A percentile compares a stretch with the other conserved stretches of the same genome.
Evolutionary conservation across 37 sponge, comb jelly and placozoan species (phyloP).

Genomic region (Aphrocallistes beatrix): DNA sequence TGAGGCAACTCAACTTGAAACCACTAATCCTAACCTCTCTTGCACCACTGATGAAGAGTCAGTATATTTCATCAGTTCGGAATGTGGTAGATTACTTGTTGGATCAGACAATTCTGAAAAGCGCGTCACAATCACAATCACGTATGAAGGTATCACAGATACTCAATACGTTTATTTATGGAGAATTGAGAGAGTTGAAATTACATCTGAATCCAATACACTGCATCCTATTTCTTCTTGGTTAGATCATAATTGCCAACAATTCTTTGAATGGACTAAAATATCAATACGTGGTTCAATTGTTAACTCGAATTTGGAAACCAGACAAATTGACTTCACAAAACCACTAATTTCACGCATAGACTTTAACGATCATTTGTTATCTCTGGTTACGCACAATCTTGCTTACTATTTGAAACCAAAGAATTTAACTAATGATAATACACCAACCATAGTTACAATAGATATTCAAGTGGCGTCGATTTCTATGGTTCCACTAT

Average conservation of each 20-base stretch:
- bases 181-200: not conserved
- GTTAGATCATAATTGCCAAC: constrained; percentile 13
- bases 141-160: not conserved
- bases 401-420: not conserved
- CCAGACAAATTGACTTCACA: not conserved
- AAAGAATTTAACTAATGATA: not conserved
- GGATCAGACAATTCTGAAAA: not conserved
- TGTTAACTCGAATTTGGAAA: not conserved
- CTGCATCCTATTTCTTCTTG: not conserved
- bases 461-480: not conserved
- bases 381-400: not conserved
- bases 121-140: not conserved
- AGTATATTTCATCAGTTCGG: not conserved
- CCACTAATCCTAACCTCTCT: not conserved
- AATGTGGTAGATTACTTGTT: not conserved
- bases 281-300: not conserved
- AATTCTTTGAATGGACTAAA: not conserved
- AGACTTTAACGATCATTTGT: not conserved
- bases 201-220: not conserved
- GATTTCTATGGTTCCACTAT: constrained; percentile 8
- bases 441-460: not conserved
- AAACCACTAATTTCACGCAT: not conserved
- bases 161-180: not conserved
- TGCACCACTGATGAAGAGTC: not conserved
- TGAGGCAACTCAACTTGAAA: not conserved